These are phyloP conservation scores for Petroica traversi DNA, from an alignment of 2,113 vertebrate species.

Conservation along the genomic window DNA sequence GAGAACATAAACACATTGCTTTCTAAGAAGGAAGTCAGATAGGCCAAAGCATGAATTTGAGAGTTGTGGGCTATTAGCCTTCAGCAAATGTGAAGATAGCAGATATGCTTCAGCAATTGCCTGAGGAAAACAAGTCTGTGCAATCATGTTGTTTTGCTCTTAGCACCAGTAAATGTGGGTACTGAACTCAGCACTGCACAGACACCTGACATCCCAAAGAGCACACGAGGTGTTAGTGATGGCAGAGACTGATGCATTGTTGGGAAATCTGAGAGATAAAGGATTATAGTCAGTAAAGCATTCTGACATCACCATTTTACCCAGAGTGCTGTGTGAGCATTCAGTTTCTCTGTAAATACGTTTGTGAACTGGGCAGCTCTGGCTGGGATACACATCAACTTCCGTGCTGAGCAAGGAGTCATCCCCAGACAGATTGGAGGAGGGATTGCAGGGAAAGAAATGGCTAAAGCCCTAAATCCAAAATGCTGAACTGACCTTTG, in stretches of 20 bases:
- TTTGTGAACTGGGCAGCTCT: neutral
- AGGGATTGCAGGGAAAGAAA: neutral
- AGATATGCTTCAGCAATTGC: neutral
- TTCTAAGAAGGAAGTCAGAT: neutral
- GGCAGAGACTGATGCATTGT: neutral
- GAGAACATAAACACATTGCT: neutral
- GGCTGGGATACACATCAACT: neutral
- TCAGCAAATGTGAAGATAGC: neutral
- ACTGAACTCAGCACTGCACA: neutral
- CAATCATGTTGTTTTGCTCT: neutral
- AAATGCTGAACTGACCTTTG: neutral
- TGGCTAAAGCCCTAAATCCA: neutral
- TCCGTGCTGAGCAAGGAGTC: neutral
- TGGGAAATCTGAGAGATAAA: neutral
- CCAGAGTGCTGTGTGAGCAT: neutral
- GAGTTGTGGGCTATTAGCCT: neutral
- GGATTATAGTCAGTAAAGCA: neutral
- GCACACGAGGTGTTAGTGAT: fast-evolving
- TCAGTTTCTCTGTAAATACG: fast-evolving
- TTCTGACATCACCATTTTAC: neutral
- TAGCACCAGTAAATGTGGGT: neutral
- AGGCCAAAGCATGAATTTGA: neutral
- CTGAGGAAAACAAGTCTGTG: neutral
- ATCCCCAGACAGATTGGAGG: neutral
- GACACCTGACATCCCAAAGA: neutral